Evolutionary conservation across 2,888 invertebrate genomes (phyloP).

Genomic region (Polyploca ridens): DNA sequence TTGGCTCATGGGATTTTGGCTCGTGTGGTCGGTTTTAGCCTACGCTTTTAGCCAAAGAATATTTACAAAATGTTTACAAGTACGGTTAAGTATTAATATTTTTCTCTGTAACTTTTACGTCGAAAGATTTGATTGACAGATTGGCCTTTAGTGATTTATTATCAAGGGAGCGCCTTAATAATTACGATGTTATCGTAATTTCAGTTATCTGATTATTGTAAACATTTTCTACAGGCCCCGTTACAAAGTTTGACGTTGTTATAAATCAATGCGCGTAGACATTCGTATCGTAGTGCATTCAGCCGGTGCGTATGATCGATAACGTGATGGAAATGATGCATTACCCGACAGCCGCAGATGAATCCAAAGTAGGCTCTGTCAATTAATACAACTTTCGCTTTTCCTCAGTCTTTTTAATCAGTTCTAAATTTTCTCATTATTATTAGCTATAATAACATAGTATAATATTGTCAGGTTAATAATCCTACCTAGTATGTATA

Average conservation of each 20-base stretch:
- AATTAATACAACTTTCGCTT: background rate
- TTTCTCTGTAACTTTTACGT: no score
- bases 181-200: background rate
- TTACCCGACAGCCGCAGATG: slow-evolving; percentile 24
- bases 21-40: background rate
- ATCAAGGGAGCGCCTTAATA: background rate
- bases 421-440: no score
- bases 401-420: background rate
- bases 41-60: no score
- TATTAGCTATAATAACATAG: no score
- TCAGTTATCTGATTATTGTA: background rate
- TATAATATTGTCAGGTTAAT: no score
- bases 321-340: slow-evolving; percentile 49
- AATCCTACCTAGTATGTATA: no score
- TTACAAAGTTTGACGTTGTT: no score
- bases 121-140: no score
- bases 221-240: background rate
- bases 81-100: background rate
- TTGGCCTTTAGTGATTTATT: no score
- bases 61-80: no score
- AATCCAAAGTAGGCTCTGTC: background rate
- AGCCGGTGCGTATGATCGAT: slow-evolving; percentile 46
- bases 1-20: slow-evolving; percentile 18
- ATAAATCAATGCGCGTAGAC: background rate
- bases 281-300: slow-evolving; percentile 22